Conservation (phyloP, 2,888 invertebrate genomes). For the Orgyia antiqua region DNA sequence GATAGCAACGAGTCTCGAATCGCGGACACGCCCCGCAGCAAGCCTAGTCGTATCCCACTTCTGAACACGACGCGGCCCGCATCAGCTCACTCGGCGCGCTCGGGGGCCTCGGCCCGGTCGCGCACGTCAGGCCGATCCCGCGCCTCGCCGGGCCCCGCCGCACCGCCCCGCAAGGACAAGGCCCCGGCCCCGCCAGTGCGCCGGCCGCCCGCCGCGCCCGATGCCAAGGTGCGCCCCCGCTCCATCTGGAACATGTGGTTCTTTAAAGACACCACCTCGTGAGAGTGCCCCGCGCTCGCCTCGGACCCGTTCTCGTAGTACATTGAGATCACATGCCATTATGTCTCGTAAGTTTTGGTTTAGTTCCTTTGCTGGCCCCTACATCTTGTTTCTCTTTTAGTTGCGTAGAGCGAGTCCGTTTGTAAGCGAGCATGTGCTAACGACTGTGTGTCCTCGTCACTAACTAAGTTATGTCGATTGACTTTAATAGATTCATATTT, state of each 20-base stretch:
- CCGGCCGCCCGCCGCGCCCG: slow-evolving; percentile 55
- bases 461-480: slow-evolving; percentile 31
- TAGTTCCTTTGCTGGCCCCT: slow-evolving; percentile 21
- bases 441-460: slow-evolving; percentile 34
- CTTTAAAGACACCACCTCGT: slow-evolving; percentile 68
- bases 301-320: slow-evolving; percentile 27
- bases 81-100: slow-evolving; percentile 34
- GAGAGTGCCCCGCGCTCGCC: slow-evolving; percentile 22
- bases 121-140: slow-evolving; percentile 18
- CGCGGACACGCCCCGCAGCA: slow-evolving; percentile 79
- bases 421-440: slow-evolving; percentile 36
- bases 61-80: slow-evolving; percentile 31
- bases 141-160: slow-evolving; percentile 49
- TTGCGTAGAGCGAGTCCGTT: slow-evolving; percentile 34
- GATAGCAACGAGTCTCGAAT: slow-evolving; percentile 82
- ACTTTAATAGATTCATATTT: slow-evolving; percentile 21
- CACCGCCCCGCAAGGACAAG: slow-evolving; percentile 33
- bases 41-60: slow-evolving; percentile 68
- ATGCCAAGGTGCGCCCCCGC: slow-evolving; percentile 84
- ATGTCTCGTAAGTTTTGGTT: slow-evolving; percentile 72
- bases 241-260: slow-evolving; percentile 82
- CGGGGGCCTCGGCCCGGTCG: slow-evolving; percentile 31
- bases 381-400: slow-evolving; percentile 20
- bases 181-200: slow-evolving; percentile 56
- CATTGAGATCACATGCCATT: slow-evolving; percentile 48